A percentile compares a stretch with the other conserved stretches of the same genome.
Evolutionary conservation across 2,113 vertebrate genomes (phyloP).

Genomic region (human (Homo sapiens)): GRCh38 chr18:9816501-9817000

Average conservation of each 20-base stretch:
- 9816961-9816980: slow-evolving; percentile 56
- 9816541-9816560: background rate
- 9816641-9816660: background rate
- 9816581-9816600: background rate
- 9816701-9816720: background rate
- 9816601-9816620: background rate
- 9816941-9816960: slow-evolving; percentile 18
- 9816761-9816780: background rate
- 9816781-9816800: background rate
- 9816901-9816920: slow-evolving; percentile 43
- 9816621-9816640: background rate
- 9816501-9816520: background rate
- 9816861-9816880: slow-evolving; percentile 24
- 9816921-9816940: background rate
- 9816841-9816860: background rate
- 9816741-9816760: background rate
- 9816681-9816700: background rate
- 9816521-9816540: background rate
- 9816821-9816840: background rate
- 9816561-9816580: background rate
- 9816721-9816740: background rate
- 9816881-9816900: slow-evolving; percentile 41
- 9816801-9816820: slow-evolving; percentile 28
- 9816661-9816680: background rate
- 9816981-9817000: background rate